These are phyloP conservation scores for Nannobrachium achirus DNA, from an alignment of 2,113 vertebrate species.

Conservation along the genomic window DNA sequence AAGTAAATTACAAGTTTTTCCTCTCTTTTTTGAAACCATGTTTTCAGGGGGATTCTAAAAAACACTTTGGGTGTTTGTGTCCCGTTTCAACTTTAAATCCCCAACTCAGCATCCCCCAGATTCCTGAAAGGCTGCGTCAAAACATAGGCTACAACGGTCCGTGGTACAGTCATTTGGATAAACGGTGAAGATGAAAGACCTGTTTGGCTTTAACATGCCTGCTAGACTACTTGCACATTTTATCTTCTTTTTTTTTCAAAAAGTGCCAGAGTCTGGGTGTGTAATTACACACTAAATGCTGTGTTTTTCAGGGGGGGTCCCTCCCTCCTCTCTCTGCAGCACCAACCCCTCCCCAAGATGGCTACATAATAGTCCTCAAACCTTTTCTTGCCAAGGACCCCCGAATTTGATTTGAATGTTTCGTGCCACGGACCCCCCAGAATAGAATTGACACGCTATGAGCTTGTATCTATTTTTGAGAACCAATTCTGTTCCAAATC, in stretches of 20 bases:
- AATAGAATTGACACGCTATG: too few species aligned
- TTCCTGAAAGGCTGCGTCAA: slow-evolving; percentile 62
- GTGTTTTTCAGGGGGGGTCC: slow-evolving; percentile 47
- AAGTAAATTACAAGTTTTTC: slow-evolving; percentile 40
- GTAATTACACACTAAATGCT: slow-evolving; percentile 72
- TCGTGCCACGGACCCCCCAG: too few species aligned
- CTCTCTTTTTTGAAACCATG: too few species aligned
- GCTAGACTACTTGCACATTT: slow-evolving; percentile 68
- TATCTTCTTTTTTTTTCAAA: slow-evolving; percentile 14
- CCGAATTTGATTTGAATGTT: too few species aligned
- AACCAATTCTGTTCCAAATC: too few species aligned
- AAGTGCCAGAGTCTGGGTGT: slow-evolving; percentile 65
- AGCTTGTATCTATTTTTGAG: too few species aligned
- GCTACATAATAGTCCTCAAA: too few species aligned
- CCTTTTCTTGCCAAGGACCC: too few species aligned
- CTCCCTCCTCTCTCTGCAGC: slow-evolving; percentile 43
- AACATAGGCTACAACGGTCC: slow-evolving; percentile 38
- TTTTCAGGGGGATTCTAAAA: slow-evolving; percentile 55
- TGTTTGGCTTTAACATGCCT: slow-evolving; percentile 68
- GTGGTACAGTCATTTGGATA: slow-evolving; percentile 67
- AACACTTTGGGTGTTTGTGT: slow-evolving; percentile 61
- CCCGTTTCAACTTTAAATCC: slow-evolving; percentile 59
- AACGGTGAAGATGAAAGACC: slow-evolving; percentile 71
- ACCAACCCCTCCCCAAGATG: slow-evolving; percentile 26
- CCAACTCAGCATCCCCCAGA: slow-evolving; percentile 50